phyloP scores from a whole-genome alignment of 2,797 vertebrate genomes.

The Ptychobarbus kaznakovi region DNA sequence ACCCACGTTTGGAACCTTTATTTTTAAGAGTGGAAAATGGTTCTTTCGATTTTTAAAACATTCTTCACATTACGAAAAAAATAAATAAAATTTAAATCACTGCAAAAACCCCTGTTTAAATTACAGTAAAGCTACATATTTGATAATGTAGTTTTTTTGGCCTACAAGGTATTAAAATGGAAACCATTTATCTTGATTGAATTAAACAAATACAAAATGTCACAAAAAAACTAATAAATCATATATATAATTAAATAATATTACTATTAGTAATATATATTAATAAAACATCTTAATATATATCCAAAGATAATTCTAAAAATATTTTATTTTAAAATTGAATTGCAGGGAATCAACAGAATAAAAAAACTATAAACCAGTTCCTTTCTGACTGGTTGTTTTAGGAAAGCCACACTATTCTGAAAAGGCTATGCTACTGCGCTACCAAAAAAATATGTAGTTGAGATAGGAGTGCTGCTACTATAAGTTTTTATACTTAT shows the following conservation, averaged over 20 bases:
- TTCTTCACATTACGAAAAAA: neutral
- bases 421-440: neutral
- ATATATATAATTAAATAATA: too few species aligned
- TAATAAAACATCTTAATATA: too few species aligned
- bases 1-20: too few species aligned
- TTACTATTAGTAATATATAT: too few species aligned
- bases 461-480: slow-evolving; percentile 9
- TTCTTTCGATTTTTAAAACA: neutral
- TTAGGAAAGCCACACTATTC: slow-evolving; percentile 7
- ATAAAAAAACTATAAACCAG: neutral
- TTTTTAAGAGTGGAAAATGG: neutral
- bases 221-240: too few species aligned
- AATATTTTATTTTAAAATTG: neutral
- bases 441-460: neutral
- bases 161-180: too few species aligned
- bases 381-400: neutral
- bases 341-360: neutral
- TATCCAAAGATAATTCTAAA: neutral
- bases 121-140: slow-evolving; percentile 4
- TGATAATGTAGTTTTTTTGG: neutral
- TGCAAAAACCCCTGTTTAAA: neutral
- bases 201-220: too few species aligned
- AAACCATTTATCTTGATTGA: too few species aligned
- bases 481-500: slow-evolving; percentile 19
- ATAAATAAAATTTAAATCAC: neutral